Evolutionary conservation across 2,888 invertebrate species (phyloP), one percentile per base, ranked within the genome.

Genomic region (Cryptus viduatorius): DNA sequence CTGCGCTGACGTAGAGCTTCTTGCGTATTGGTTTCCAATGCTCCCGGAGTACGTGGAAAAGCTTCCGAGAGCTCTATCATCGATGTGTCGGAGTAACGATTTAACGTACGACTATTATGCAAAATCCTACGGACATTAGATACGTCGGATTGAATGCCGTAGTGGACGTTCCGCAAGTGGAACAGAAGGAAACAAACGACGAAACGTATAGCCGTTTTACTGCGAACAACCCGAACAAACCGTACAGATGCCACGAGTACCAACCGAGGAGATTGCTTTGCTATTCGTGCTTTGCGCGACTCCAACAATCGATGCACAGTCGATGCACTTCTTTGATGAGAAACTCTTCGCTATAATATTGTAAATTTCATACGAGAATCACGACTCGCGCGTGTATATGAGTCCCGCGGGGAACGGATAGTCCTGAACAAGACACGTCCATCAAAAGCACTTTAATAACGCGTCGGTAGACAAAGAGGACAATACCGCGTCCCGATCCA

Each of bases 381-480:
- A 29, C 61, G 61, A 46, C 7, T 3, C 19, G 10, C 56, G 24
- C 24, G 8, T 12, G 31, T 10, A 29, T 24, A 24, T 24, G 24
- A 37, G 44, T 50, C 68, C 56, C 71, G 61, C 59, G 46, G 76
- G 72, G 72, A 78, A 80, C 73, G 72, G 84, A 84, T 84, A 73
- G 14, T n/a, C 73, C 19, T 64, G 50, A 24, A 84, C 77, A 80
- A 80, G 46, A 64, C 46, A 73, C 81, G 84, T 84, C 84, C 10
- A 78, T 84, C 81, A 81, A 56, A 71, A 46, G 31, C 72, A 59
- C 68, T 80, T 84, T 75, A 80, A 81, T 78, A 84, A 81, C 73
- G 61, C 68, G n/a, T 24, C 19, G 5, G 19, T 10, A n/a, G 48
- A 75, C 75, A 75, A 75, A 75, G 31, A 48, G 64, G 48, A 75